Conservation (phyloP, 2,888 invertebrate genomes). For the Drosophila pegasa region DNA sequence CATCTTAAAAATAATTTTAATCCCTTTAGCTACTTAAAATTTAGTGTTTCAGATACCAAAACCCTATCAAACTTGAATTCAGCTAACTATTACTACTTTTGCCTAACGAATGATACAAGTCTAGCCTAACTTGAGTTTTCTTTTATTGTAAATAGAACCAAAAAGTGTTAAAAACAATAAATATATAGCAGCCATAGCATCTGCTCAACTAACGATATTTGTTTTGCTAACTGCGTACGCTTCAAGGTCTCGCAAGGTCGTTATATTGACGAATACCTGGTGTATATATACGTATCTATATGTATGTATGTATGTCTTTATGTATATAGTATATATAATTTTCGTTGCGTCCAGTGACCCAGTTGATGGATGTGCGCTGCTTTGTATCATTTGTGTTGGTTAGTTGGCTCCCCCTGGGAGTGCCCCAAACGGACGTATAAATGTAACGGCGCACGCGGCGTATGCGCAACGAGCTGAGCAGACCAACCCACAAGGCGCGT, state of each 20-base stretch:
- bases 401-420: constrained; percentile 20
- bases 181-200: constrained; percentile 10
- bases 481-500: constrained; percentile 59
- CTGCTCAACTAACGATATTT: constrained; percentile 21
- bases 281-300: constrained; percentile 1
- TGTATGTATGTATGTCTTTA: not conserved
- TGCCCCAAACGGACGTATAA: constrained; percentile 21
- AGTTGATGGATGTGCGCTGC: constrained; percentile 54
- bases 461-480: constrained; percentile 68
- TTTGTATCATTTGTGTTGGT: constrained; percentile 25
- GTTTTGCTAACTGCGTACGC: constrained; percentile 39
- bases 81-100: not conserved
- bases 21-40: too few relatives aligned
- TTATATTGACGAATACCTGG: constrained; percentile 32
- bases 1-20: not conserved
- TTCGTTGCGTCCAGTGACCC: constrained; percentile 82
- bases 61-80: not conserved
- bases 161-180: not conserved
- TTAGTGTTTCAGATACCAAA: not conserved
- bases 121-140: not conserved
- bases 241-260: constrained; percentile 84
- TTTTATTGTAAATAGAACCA: not conserved
- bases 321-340: constrained; percentile 12
- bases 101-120: not conserved
- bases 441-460: constrained; percentile 65